phyloP scores from a whole-genome alignment of 2,113 vertebrate species.

The Oplegnathus fasciatus region DNA sequence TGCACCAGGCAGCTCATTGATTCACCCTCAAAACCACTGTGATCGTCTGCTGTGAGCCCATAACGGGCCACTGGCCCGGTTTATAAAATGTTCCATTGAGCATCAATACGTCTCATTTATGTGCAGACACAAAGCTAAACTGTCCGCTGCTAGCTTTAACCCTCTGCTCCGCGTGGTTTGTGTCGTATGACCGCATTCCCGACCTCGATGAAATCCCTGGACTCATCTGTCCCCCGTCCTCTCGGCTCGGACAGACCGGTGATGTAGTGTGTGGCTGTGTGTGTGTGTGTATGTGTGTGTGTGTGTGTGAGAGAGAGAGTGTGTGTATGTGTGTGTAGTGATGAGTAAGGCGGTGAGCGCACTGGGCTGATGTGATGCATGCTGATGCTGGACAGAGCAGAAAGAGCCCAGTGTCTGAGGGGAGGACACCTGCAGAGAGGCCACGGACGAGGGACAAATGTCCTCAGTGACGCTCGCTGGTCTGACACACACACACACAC shows the following conservation, averaged over 20 bases:
- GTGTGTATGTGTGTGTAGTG: conserved; percentile 38
- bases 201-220: conserved; percentile 1
- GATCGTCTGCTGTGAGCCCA: conserved; percentile 2
- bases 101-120: conserved; percentile 54
- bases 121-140: conserved; percentile 57
- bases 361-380: conserved; percentile 78
- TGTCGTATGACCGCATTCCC: conserved; percentile 37
- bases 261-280: neutral
- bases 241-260: conserved; percentile 1
- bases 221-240: conserved; percentile 1
- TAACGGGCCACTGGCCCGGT: neutral
- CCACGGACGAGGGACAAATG: conserved; percentile 63
- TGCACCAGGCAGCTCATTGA: conserved; percentile 36
- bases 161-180: neutral
- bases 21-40: neutral
- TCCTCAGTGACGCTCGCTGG: conserved; percentile 61
- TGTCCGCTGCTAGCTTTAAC: conserved; percentile 18
- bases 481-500: neutral
- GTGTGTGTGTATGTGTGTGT: conserved; percentile 8
- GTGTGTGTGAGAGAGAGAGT: conserved; percentile 33
- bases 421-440: conserved; percentile 77
- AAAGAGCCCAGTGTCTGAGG: conserved; percentile 79
- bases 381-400: conserved; percentile 73
- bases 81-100: conserved; percentile 28
- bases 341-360: conserved; percentile 65